Evolutionary conservation across 2,888 invertebrate species (phyloP), one percentile per base, ranked within the genome.

Genomic region (Alcis repandata): DNA sequence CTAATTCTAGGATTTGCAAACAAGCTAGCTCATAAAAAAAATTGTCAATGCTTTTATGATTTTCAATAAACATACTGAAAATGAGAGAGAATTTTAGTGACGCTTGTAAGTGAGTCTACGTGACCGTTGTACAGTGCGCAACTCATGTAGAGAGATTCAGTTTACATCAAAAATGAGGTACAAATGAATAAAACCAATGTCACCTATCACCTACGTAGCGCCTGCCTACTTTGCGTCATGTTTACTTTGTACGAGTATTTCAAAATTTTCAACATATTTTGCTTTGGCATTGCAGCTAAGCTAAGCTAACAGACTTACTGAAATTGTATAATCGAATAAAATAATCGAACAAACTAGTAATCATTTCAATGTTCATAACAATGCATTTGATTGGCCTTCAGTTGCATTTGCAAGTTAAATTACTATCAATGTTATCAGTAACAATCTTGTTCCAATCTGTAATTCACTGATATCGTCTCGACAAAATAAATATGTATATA

Each of bases 131-230:
- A 57, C 45, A 61, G 63, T 65, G 53, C 63, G 72, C 71, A 69
- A 67, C 68, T 67, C 54, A 61, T 59, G 62, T 63, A 61, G 40
- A 69, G 63, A 36, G 22, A 64, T 63, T 48, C 45, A 20, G 71
- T 78, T 75, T 70, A 64, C 61, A 68, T 59, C 61, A 59, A 72
- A 51, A 69, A 65, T 53, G 48, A 67, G 65, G 62, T 69, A 63
- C 45, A 70, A 63, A 68, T 58, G 51, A 70, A 68, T 62, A 67
- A 54, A 59, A 62, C 49, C 68, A 72, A 63, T 70, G 66, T 38
- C 71, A 69, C 53, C 33, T 67, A 65, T 38, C 71, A 69, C 53
- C 33, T 67, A 65, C 56, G 43, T 63, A 69, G 36, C 60, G 56
- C 59, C 57, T 52, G 63, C 59, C 48, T 51, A 57, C 59, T 63